These are phyloP conservation scores for Zaprionus gabonicus DNA, from an alignment of 1,140 invertebrate species.

Conservation along the genomic window DNA sequence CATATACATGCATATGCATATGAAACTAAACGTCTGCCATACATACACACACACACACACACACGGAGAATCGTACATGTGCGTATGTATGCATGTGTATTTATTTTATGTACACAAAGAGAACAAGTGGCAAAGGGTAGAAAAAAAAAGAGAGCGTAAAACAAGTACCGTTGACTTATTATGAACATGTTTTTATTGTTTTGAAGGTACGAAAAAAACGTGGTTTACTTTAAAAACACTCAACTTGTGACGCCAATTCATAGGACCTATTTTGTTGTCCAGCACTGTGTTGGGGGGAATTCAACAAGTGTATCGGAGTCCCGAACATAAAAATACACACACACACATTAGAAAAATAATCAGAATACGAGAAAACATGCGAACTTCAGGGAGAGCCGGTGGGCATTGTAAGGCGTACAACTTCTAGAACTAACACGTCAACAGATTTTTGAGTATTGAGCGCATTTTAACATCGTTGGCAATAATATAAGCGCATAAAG, in stretches of 20 bases:
- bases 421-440: conserved; percentile 30
- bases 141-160: conserved; percentile 22
- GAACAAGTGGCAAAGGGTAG: conserved; percentile 33
- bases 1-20: conserved; percentile 16
- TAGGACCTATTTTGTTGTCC: background rate
- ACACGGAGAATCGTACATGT: background rate
- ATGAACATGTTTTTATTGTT: background rate
- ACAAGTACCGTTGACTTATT: conserved; percentile 1
- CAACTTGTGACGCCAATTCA: background rate
- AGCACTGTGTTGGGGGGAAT: background rate
- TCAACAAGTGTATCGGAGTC: conserved; percentile 43
- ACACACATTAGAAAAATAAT: conserved; percentile 3
- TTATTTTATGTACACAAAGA: conserved; percentile 37
- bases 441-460: conserved; percentile 17
- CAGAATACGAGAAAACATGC: background rate
- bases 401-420: background rate
- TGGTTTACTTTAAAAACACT: background rate
- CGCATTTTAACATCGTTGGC: conserved; percentile 15
- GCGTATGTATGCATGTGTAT: background rate
- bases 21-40: conserved; percentile 19
- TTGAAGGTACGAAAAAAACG: background rate
- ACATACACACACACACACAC: conserved; percentile 22
- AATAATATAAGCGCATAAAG: conserved; percentile 4
- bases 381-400: background rate
- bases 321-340: background rate